Conservation (phyloP, 2,797 vertebrate genomes). For the Vireo griseus region DNA sequence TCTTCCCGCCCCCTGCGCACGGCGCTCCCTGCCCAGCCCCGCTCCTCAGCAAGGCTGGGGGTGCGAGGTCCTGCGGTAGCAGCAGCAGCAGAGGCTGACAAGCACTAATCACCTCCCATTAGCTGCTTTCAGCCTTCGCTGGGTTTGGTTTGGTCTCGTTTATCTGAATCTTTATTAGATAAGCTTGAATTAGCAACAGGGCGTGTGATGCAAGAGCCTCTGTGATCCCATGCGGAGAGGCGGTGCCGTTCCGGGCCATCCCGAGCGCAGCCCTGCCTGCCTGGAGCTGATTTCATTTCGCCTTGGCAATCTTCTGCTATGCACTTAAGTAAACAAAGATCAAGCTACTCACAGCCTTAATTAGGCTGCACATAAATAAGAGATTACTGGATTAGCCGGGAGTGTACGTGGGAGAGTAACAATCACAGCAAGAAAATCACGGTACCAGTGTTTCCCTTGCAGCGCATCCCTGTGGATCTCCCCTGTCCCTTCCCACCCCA, state of each 20-base stretch:
- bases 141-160: constrained; percentile 58
- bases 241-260: neutral
- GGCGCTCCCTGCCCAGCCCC: neutral
- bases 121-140: constrained; percentile 63
- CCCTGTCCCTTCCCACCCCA: accelerated
- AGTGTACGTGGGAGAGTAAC: constrained; percentile 13
- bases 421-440: neutral
- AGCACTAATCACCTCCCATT: constrained; percentile 55
- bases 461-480: accelerated
- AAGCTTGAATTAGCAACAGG: constrained; percentile 25
- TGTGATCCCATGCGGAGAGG: neutral
- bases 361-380: constrained; percentile 72
- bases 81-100: constrained; percentile 35
- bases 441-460: accelerated
- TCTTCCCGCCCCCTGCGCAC: accelerated
- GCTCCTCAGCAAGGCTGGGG: neutral
- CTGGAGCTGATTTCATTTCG: constrained; percentile 50
- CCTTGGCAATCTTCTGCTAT: constrained; percentile 60
- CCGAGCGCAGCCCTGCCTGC: constrained; percentile 4
- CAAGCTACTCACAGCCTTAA: constrained; percentile 73
- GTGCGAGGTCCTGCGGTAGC: constrained; percentile 38
- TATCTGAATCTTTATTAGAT: constrained; percentile 62
- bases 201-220: neutral
- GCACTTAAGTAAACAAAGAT: constrained; percentile 73
- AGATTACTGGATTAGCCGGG: constrained; percentile 62